These are phyloP conservation scores for Herpetotheres cachinnans DNA, from an alignment of 2,113 vertebrate genomes.

Conservation along the genomic window DNA sequence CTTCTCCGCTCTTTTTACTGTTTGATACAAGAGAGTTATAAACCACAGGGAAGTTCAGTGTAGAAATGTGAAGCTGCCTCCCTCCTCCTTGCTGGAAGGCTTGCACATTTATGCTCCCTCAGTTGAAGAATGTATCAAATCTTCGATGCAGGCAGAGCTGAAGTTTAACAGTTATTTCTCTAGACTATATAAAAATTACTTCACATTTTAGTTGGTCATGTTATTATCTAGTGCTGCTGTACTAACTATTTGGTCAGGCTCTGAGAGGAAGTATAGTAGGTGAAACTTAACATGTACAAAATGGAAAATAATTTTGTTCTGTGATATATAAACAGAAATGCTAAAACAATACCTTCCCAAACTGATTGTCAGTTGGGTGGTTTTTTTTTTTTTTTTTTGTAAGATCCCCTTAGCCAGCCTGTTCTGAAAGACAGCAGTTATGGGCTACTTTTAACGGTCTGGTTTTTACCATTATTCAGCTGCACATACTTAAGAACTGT, in stretches of 20 bases:
- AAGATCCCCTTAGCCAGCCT: not conserved
- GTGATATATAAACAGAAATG: not conserved
- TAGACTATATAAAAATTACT: not conserved
- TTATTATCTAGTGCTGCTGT: not conserved
- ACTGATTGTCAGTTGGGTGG: not conserved
- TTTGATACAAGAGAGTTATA: not conserved
- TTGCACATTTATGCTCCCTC: not conserved
- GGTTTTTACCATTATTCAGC: not conserved
- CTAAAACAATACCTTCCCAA: not conserved
- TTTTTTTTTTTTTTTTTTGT: not conserved
- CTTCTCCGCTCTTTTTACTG: not conserved
- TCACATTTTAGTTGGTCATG: not conserved
- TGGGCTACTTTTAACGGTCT: not conserved
- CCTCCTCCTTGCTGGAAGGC: not conserved
- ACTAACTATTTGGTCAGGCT: not conserved
- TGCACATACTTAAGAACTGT: not conserved
- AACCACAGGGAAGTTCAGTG: not conserved
- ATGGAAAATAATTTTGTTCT: not conserved
- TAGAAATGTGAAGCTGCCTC: not conserved
- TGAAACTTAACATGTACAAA: not conserved
- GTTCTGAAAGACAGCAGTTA: not conserved
- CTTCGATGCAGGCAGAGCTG: not conserved
- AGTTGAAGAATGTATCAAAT: not conserved
- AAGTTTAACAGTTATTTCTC: not conserved
- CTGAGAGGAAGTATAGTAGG: not conserved